Evolutionary conservation across 1,140 invertebrate species (phyloP), one percentile per base, ranked within the genome.

Genomic region (Drosophila chauvacae): DNA sequence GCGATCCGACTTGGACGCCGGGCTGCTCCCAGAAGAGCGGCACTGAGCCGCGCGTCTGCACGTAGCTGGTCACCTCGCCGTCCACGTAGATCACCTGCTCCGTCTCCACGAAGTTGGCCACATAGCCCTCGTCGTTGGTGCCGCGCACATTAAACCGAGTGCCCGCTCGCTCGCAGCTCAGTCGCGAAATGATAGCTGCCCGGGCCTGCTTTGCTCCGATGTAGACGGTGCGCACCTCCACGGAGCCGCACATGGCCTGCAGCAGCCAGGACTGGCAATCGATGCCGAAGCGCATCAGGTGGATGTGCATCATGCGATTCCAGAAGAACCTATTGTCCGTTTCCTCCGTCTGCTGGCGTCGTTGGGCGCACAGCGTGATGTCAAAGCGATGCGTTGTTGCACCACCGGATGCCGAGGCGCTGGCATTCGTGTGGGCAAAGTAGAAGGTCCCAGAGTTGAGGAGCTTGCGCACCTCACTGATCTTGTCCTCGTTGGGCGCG

Each of bases 81-180:
- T 99, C 98, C 77, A 99, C 94, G 90, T 96, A 98, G 69, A 98
- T 97, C 1, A 97, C 95, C 94, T 99, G 99, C 93, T 99, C 99
- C 1, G 98, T 99, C 95, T 99, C 99, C 11, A 99, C 98, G 95
- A 99, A 99, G 94, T 99, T 99, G 3, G 99, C 99, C 39, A 99
- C 99, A 94, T 99, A 97, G 0, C 99, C 99, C 93, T 99, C 97
- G 94, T 99, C 99, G 93, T 99, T 99, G 41, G 96, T 97, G n/a
- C 99, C 99, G 80, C 99, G 94, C 1, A 99, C 98, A 94, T 99
- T 99, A 92, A 99, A 99, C 92, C 97, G 95, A 14, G 98, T 99
- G 7, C 98, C 98, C 44, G 98, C 98, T 83, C 99, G 94, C 94
- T 99, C 98, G 93, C 97, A 99, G 92, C 98, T 99, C 6, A 99